A percentile compares a stretch with the other conserved stretches of the same genome.
Evolutionary conservation across 2,888 invertebrate species (phyloP).

Genomic region (Orthonychiurus folsomi): DNA sequence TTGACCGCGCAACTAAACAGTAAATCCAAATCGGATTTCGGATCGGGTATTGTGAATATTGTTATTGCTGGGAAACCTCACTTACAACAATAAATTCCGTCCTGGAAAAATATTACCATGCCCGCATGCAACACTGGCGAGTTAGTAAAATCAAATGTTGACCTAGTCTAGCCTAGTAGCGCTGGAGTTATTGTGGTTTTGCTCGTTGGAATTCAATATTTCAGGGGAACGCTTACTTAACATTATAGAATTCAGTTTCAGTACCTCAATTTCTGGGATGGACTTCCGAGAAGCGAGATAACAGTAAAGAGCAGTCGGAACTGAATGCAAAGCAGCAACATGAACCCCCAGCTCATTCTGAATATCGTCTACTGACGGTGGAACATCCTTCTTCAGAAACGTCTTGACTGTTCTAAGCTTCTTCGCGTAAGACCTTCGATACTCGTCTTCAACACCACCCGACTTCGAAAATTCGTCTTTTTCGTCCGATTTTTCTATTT

Average conservation of each 20-base stretch:
- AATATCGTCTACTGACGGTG: constrained; percentile 49
- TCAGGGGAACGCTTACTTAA: no score
- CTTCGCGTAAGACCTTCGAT: constrained; percentile 49
- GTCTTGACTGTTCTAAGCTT: constrained; percentile 51
- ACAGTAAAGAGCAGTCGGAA: constrained; percentile 63
- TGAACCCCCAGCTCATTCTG: constrained; percentile 52
- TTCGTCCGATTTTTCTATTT: constrained; percentile 37
- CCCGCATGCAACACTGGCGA: no score
- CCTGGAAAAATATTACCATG: no score
- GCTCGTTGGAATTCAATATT: no score
- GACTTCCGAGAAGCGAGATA: constrained; percentile 53
- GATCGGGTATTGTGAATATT: no score
- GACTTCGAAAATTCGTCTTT: constrained; percentile 19
- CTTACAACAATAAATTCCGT: no score
- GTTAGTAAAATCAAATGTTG: no score
- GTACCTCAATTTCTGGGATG: constrained; percentile 49
- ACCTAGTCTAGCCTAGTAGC: no score
- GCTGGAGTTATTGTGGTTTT: no score
- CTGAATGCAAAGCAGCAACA: constrained; percentile 58
- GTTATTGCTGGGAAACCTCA: no score
- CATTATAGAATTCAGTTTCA: not conserved
- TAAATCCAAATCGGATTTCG: no score
- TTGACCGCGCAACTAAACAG: no score
- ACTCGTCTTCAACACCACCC: constrained; percentile 46
- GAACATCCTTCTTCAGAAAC: constrained; percentile 46